Evolutionary conservation across 1,140 invertebrate genomes (phyloP), one percentile per base, ranked within the genome.

Genomic region (Bombus sylvicola): DNA sequence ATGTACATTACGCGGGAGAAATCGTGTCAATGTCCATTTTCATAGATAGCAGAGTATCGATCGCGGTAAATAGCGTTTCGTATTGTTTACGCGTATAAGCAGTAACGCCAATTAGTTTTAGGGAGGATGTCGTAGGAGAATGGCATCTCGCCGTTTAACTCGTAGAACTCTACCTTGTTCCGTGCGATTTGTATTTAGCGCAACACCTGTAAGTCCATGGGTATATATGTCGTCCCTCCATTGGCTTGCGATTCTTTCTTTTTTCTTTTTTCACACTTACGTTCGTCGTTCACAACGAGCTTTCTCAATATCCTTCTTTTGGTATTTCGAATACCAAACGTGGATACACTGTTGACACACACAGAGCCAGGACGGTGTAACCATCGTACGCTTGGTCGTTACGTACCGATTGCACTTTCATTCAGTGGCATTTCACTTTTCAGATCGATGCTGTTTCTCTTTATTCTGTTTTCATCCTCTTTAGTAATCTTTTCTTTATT

Each of bases 191-290:
- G 31, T 15, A 80, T 37, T 62, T 57, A 83, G 8, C 59, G 39
- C 31, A 37, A 47, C 62, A 81, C 78, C 83, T 85, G 77, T 85
- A 85, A 85, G 76, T 85, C 43, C 83, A 85, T 80, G 83, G 75
- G 62, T 41, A 62, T 62, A n/a, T 62, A 31, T 37, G 62, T 74
- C 62, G 41, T 53, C 59, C 41, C 34, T 15, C 66, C 25, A 69
- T 37, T 53, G 39, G 77, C 77, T 88, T 88, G 73, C 39, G 22
- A 28, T 76, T 88, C 87, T 22, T n/a, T 47, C 18, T 1, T 18
- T n/a, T 18, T 15, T 34, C 1, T 34, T 39, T 12, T 25, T 73
- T 1, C 39, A 43, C 18, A 13, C 62, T 57, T 43, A 15, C 62
- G 13, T 88, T 86, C 25, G 71, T 62, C 85, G 69, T 62, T 47